Base-by-base conservation (phyloP, 2,797 vertebrate species). In the Cryptoblepharus egeriae region DNA sequence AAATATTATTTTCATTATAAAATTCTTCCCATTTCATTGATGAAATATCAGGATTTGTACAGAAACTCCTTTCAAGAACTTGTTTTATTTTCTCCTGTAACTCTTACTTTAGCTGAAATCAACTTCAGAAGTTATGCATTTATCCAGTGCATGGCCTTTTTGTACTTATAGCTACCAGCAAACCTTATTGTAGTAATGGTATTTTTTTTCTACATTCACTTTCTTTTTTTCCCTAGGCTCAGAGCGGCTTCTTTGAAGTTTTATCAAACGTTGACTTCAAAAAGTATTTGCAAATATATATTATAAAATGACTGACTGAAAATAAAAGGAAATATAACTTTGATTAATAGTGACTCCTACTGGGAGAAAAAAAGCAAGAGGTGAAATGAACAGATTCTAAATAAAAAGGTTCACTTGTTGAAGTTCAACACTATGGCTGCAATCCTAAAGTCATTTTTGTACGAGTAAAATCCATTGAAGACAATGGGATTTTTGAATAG, bases 191-290 rank as follows among this genome's bases (percentile, higher is more conserved):
- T 24, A 63, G 52, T 79, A 80, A 58, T 35, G 0, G 67, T 8
- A 58, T 30, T 87, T 55, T 87, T 55, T 49, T 86, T 83, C 85
- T 39, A 63, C 81, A 73, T 85, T 72, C 85, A 67, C 13, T 82
- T 82, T 84, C 20, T 15, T 0, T 69, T 60, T 88, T 26, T 81
- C 26, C 64, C 5, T 75, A 78, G 82, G 68, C 68, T 76, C 22
- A 76, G 6, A 5, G 20, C 55, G 75, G 64, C 8, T 79, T 67
- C 69, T 92, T 76, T 85, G 64, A 89, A 88, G 65, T 75, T 88
- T 87, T 86, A 87, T 80, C 61, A 22, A 70, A 87, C 63, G 22
- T 67, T 67, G 1, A 75, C 87, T 90, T 90, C 82, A 77, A 91
- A 83, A 49, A 26, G 0, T 87, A 83, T 87, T 87, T 90, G 37